Base-by-base conservation (phyloP, 1,140 invertebrate genomes). In the Aleiodes sp. region DNA sequence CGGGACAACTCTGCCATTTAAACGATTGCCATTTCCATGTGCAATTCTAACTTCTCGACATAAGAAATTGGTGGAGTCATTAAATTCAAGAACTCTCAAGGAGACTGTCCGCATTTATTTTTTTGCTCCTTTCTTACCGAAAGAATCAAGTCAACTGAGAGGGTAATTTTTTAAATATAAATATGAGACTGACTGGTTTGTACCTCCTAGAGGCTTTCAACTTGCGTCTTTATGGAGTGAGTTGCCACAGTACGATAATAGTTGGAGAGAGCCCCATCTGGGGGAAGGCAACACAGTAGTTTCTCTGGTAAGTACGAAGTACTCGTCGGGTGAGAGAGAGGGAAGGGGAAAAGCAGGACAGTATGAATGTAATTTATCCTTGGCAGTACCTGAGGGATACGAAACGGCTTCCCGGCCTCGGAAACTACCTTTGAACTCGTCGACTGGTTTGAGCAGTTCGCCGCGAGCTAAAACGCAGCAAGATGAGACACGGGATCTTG, bases 361-460 rank as follows among this genome's bases (percentile, higher is more conserved):
- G 71, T 77, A 77, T 71, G 75, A 80, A 80, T 79, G 76, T 80
- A 79, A 80, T 80, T 80, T 79, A 80, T 77, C 75, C 74, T 33
- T 7, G 74, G 63, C 12, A 10, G 56, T 78, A 75, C 59, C 41
- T 77, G 78, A 76, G 75, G 74, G 75, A 80, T 73, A 76, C 64
- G 70, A 78, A 79, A 79, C 73, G 73, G 71, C 66, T 70, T 73
- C 71, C 67, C 21, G 26, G 62, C 12, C n/a, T 69, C 43, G 29
- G 46, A 67, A 21, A 75, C 65, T 80, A 75, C 74, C 75, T 80
- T 80, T 79, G 73, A 80, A 80, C 77, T 79, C 71, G 68, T 63
- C 59, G 28, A 43, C 56, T 67, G 70, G 69, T 71, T 74, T 70
- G 71, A 46, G 56, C 39, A 67, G 28, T 10, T 56, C 61, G 60